A percentile compares a stretch with the other conserved stretches of the same genome.
These are phyloP conservation scores for Salarias fasciatus DNA, from an alignment of 2,797 vertebrate species.

Conservation along the genomic window DNA sequence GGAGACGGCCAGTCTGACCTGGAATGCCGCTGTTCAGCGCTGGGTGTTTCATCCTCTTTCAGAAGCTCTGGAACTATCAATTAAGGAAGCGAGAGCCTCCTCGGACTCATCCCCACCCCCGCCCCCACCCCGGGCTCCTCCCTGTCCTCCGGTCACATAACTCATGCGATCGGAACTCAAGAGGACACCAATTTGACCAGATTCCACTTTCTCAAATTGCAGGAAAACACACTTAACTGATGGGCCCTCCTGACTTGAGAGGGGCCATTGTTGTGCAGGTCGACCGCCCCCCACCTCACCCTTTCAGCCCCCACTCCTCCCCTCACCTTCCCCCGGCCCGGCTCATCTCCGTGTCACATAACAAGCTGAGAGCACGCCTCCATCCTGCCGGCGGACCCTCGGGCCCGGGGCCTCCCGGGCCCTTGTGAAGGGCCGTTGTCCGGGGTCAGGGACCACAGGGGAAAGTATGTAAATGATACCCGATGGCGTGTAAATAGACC, in stretches of 20 bases:
- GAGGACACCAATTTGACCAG: conserved; percentile 78
- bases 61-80: conserved; percentile 65
- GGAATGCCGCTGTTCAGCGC: conserved; percentile 74
- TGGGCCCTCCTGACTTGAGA: conserved; percentile 70
- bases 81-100: conserved; percentile 49
- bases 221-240: conserved; percentile 79
- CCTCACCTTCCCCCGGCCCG: conserved; percentile 65
- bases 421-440: conserved; percentile 60
- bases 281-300: conserved; percentile 37
- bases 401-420: conserved; percentile 69
- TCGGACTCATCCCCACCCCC: too few species aligned
- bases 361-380: conserved; percentile 71
- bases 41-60: conserved; percentile 57
- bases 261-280: conserved; percentile 68
- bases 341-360: conserved; percentile 69
- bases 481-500: conserved; percentile 56
- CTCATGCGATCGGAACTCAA: conserved; percentile 67
- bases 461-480: conserved; percentile 36
- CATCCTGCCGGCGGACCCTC: conserved; percentile 41
- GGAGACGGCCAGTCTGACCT: conserved; percentile 88
- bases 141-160: conserved; percentile 44
- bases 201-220: conserved; percentile 82
- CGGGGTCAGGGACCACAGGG: conserved; percentile 59
- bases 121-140: background rate
- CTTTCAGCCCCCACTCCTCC: conserved; percentile 27